Evolutionary conservation across 2,888 invertebrate genomes (phyloP), one percentile per base, ranked within the genome.

Genomic region (Drosophila diplacantha): DNA sequence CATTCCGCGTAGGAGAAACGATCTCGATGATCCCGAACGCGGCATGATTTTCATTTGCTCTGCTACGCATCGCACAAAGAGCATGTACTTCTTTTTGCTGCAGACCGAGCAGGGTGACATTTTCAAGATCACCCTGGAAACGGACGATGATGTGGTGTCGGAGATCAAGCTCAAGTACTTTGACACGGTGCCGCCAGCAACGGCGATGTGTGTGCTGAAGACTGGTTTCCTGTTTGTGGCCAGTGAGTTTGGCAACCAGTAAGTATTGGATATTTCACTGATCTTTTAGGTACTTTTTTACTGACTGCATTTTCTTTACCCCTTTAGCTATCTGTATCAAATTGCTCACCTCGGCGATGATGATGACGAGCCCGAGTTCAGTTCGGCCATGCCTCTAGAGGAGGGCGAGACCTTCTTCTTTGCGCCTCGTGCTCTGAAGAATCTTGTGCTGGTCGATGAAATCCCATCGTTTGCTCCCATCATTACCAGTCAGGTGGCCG

Each of bases 341-440:
- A 99, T 99, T 86, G 98, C 99, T n/a, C 97, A 98, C 89, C 90
- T 99, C 79, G 99, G 99, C 38, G 99, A 99, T 89, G 98, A 99
- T 85, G 99, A 99, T 87, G 99, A 98, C 87, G 99, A 99, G 85
- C 96, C 98, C 0, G 98, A 99, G 87, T 99, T 99, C 87, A 98
- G 97, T 88, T 98, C 98, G 16, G 97, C 97, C 2, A 98, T 98
- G 95, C 98, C 98, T 0, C 88, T 99, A 44, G 99, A 99, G 88
- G 99, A 99, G 88, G 99, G 98, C 8, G 99, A 99, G 85, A 99
- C 98, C 1, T 99, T 99, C 89, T 99, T 99, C 90, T 99, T 99
- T 90, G 97, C 97, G 1, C 98, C 99, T 2, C 91, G 99, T 75
- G 93, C 95, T 0, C 90, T 99, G 2, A 93, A 96, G 84, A 99